These are phyloP conservation scores for Osmerus mordax DNA, from an alignment of 2,113 vertebrate genomes.

Conservation along the genomic window DNA sequence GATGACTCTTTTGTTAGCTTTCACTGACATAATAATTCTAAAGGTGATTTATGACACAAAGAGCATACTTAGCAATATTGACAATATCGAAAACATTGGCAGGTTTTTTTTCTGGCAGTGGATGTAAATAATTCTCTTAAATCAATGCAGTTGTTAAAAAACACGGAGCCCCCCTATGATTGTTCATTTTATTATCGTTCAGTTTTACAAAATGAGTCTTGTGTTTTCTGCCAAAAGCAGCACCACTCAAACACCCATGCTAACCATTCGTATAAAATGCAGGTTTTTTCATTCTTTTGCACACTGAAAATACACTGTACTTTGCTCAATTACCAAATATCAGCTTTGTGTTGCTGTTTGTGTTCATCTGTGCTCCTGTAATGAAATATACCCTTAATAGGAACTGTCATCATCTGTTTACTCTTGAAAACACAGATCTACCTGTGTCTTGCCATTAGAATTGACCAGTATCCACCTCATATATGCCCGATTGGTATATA, in stretches of 20 bases:
- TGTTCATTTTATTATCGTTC: conserved; percentile 9
- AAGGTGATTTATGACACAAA: not conserved
- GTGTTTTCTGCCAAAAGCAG: conserved; percentile 10
- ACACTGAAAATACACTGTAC: conserved; percentile 12
- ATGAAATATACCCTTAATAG: not conserved
- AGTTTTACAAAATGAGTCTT: conserved; percentile 5
- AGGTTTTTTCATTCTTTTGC: conserved; percentile 20
- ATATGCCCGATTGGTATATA: no score
- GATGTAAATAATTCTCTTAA: conserved; percentile 13
- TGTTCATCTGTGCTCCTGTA: conserved; percentile 19
- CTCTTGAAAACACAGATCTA: no score
- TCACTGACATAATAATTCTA: not conserved
- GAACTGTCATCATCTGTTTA: not conserved
- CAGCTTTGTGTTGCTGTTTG: conserved; percentile 23
- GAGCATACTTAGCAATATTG: conserved; percentile 18
- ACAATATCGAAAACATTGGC: conserved; percentile 31
- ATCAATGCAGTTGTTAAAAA: conserved; percentile 9
- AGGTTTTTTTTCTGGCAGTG: conserved; percentile 28
- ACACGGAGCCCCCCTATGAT: conserved; percentile 17
- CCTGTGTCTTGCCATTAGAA: no score
- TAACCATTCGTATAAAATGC: conserved; percentile 25
- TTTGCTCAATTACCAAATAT: conserved; percentile 32
- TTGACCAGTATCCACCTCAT: no score
- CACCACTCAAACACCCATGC: conserved; percentile 8
- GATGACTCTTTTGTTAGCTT: no score